phyloP scores from a whole-genome alignment of 2,888 invertebrate species.

The Phaonia tiefii region DNA sequence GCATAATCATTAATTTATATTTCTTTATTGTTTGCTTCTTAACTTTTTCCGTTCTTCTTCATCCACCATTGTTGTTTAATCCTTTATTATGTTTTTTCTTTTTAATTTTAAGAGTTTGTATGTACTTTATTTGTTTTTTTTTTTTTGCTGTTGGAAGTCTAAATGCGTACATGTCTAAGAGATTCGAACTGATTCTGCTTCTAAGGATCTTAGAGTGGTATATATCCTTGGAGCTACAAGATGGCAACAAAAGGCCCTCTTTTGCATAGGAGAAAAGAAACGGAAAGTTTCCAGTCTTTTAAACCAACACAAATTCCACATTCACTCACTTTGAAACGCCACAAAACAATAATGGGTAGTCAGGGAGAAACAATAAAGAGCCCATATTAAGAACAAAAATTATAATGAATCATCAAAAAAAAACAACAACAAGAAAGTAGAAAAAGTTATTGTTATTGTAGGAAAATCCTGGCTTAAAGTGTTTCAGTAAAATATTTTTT shows the following conservation, averaged over 20 bases:
- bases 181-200: not conserved
- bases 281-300: constrained; percentile 41
- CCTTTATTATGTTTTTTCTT: constrained; percentile 19
- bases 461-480: not conserved
- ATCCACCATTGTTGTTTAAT: constrained; percentile 26
- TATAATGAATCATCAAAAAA: constrained; percentile 35
- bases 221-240: constrained; percentile 8
- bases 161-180: not conserved
- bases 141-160: too few species aligned
- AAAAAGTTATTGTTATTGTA: constrained; percentile 29
- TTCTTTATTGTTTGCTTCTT: constrained; percentile 9
- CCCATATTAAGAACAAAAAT: not conserved
- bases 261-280: too few species aligned
- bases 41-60: constrained; percentile 13
- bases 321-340: too few species aligned
- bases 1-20: constrained; percentile 13
- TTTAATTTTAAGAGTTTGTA: constrained; percentile 24
- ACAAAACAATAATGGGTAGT: too few species aligned
- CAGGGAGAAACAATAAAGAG: not conserved
- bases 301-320: not conserved
- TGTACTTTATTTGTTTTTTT: constrained; percentile 4
- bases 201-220: not conserved
- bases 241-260: not conserved
- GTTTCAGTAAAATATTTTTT: constrained; percentile 5
- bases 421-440: too few species aligned